Conservation (phyloP, 35 echinoderm and acorn worm species). For the Antedon bifida region DNA sequence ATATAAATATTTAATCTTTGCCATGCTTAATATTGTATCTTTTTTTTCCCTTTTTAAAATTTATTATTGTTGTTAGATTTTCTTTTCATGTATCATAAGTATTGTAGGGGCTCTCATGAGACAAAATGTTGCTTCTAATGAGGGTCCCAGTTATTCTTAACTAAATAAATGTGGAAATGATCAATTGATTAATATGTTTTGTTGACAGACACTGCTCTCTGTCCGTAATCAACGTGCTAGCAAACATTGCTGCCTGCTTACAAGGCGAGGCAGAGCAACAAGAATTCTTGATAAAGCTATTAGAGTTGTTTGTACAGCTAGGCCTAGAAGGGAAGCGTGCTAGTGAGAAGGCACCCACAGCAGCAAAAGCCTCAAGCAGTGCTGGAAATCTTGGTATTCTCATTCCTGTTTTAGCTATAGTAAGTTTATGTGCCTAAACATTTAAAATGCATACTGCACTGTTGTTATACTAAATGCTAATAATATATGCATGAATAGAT, state of each 20-base stretch:
- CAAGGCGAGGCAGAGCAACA: slow-evolving; percentile 76
- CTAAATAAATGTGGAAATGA: too few species aligned
- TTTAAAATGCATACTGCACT: neutral
- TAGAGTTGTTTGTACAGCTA: slow-evolving; percentile 94
- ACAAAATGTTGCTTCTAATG: too few species aligned
- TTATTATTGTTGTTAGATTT: too few species aligned
- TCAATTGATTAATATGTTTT: neutral
- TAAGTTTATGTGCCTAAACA: too few species aligned
- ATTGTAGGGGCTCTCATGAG: too few species aligned
- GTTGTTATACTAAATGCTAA: too few species aligned
- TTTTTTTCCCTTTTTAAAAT: too few species aligned
- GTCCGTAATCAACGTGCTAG: slow-evolving; percentile 88
- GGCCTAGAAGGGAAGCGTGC: slow-evolving; percentile 83
- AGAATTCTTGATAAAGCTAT: slow-evolving; percentile 56
- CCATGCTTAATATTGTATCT: too few species aligned
- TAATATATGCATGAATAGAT: too few species aligned
- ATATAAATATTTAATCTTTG: too few species aligned
- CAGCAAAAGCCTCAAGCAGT: slow-evolving; percentile 89
- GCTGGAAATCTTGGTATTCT: slow-evolving; percentile 90
- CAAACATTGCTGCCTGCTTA: slow-evolving; percentile 78
- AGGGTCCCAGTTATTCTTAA: too few species aligned
- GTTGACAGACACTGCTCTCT: slow-evolving; percentile 76
- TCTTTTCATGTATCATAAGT: too few species aligned
- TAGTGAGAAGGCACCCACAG: slow-evolving; percentile 69
- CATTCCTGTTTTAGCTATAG: slow-evolving; percentile 79